Base-by-base conservation (phyloP, 2,888 invertebrate genomes). In the Copidosoma aretas region DNA sequence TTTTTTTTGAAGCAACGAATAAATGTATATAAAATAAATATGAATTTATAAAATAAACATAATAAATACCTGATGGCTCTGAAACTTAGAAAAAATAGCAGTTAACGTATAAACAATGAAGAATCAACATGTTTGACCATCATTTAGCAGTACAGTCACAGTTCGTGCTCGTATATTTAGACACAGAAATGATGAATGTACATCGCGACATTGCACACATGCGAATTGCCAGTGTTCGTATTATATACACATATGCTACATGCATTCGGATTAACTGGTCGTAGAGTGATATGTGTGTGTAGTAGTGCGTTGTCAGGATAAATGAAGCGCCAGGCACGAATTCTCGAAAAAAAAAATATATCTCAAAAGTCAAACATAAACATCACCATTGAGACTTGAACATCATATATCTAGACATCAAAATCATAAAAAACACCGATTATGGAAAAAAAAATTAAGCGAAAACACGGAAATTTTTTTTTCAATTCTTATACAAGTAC, bases 241-340 rank as follows among this genome's bases (percentile, higher is more conserved):
- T 21, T 57, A 19, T 59, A 56, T 12, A 57, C 15, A 25, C n/a
- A 57, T 46, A 46, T 17, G 46, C 19, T 15, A 24, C 64, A 65
- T 65, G 64, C 65, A 61, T 39, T 54, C 64, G 51, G 15, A 58
- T 19, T 8, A 32, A 32, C 12, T 46, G 43, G 43, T 17, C 24
- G 32, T 22, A 41, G 10, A 21, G 24, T 22, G 43, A 49, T 22
- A 59, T 22, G 12, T 14, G 19, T 41, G 58, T 53, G 32, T 58
- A n/a, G 52, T 15, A 58, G 60, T 61, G 60, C 56, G 15, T 21
- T 67, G 22, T 19, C 32, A n/a, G 19, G 51, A 17, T 24, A 12
- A 43, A n/a, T 19, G 56, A 59, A 71, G 57, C 58, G 49, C 15
- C 59, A 71, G 70, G 67, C 70, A 67, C 70, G 70, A 71, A 39